These are phyloP conservation scores for Pseudomyrmex pallidus DNA, from an alignment of 1,140 invertebrate species.

Conservation along the genomic window DNA sequence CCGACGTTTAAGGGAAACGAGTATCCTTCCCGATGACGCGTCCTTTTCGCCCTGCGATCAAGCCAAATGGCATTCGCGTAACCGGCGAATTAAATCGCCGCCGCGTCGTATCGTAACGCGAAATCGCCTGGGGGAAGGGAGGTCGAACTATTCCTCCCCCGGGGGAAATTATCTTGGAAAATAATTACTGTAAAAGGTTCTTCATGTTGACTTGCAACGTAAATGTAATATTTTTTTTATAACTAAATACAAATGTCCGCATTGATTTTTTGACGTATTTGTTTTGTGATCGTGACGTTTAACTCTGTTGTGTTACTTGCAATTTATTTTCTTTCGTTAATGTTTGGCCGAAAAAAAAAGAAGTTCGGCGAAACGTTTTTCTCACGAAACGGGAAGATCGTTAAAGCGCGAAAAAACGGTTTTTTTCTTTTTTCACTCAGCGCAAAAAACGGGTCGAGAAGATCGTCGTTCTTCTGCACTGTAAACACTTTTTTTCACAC, in stretches of 20 bases:
- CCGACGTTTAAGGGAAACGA: conserved; percentile 34
- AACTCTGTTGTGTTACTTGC: too few relatives aligned
- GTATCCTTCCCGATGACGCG: neutral
- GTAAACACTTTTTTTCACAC: neutral
- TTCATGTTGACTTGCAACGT: too few relatives aligned
- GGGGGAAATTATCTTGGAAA: too few relatives aligned
- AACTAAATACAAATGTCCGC: too few relatives aligned
- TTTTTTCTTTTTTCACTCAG: neutral
- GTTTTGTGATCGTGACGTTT: too few relatives aligned
- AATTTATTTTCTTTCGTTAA: too few relatives aligned
- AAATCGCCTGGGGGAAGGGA: neutral
- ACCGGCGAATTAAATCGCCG: conserved; percentile 6
- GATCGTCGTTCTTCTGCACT: neutral
- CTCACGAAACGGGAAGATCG: too few relatives aligned
- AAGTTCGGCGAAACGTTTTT: too few relatives aligned
- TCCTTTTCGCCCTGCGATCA: conserved; percentile 3
- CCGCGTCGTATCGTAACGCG: neutral
- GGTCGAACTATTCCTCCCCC: neutral
- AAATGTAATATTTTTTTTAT: too few relatives aligned
- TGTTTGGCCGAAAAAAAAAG: too few relatives aligned
- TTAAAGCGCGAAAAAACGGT: too few relatives aligned
- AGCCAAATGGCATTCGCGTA: neutral
- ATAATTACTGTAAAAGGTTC: neutral
- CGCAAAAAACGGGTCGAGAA: neutral
- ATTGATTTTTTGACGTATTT: too few relatives aligned